phyloP scores from a whole-genome alignment of 2,888 invertebrate species.

The Coremacera marginata region DNA sequence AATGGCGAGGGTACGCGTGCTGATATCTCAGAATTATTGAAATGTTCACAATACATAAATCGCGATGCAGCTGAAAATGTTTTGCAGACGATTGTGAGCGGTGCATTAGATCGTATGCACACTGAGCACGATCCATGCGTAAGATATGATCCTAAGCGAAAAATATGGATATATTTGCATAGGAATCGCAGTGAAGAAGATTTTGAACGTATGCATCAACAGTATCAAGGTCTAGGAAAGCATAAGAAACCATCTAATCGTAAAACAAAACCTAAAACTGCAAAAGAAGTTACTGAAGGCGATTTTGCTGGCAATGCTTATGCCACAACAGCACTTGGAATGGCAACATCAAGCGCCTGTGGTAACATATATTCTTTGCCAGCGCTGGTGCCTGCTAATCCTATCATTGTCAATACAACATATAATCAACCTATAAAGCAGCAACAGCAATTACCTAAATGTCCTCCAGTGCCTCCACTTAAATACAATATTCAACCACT shows the following conservation, averaged over 20 bases:
- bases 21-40: slow-evolving; percentile 90
- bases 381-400: slow-evolving; percentile 60
- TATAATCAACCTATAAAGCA: slow-evolving; percentile 35
- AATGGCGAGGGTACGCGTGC: slow-evolving; percentile 92
- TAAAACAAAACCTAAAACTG: slow-evolving; percentile 50
- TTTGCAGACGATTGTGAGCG: slow-evolving; percentile 84
- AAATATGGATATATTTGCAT: slow-evolving; percentile 97
- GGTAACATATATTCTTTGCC: slow-evolving; percentile 51
- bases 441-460: slow-evolving; percentile 49
- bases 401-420: slow-evolving; percentile 50
- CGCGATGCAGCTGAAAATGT: slow-evolving; percentile 69
- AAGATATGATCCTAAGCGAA: slow-evolving; percentile 90
- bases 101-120: slow-evolving; percentile 90
- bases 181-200: slow-evolving; percentile 75
- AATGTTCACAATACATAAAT: slow-evolving; percentile 78
- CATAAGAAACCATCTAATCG: slow-evolving; percentile 66
- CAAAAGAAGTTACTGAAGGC: slow-evolving; percentile 37
- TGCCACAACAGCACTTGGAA: background rate
- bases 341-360: background rate
- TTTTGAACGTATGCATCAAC: slow-evolving; percentile 78
- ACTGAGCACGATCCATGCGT: slow-evolving; percentile 92
- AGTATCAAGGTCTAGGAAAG: slow-evolving; percentile 75
- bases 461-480: slow-evolving; percentile 62
- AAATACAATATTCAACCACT: slow-evolving; percentile 59
- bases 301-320: slow-evolving; percentile 1